Evolutionary conservation across 1,140 invertebrate genomes (phyloP).

Genomic region (Galendromus occidentalis): DNA sequence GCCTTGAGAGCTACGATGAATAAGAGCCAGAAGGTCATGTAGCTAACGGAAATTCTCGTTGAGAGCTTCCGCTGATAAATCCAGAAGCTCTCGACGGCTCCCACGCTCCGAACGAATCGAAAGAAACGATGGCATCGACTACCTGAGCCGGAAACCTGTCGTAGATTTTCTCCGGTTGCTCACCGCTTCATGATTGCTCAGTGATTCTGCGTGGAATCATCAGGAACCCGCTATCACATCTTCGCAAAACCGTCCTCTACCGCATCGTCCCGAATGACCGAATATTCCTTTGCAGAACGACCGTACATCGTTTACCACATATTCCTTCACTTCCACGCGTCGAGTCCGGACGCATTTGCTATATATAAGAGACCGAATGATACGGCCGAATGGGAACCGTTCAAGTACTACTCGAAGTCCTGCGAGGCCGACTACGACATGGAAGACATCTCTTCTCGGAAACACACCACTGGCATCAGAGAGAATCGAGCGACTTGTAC

Average conservation of each 20-base stretch:
- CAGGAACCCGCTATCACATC: neutral
- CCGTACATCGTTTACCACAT: conserved; percentile 26
- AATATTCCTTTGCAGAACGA: neutral
- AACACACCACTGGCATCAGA: neutral
- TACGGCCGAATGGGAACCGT: conserved; percentile 69
- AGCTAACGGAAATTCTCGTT: no score
- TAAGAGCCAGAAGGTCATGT: no score
- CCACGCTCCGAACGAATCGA: neutral
- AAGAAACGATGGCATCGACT: neutral
- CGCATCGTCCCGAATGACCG: no score
- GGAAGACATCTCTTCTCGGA: neutral
- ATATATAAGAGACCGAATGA: conserved; percentile 68
- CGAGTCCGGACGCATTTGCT: conserved; percentile 86
- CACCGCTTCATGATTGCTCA: neutral
- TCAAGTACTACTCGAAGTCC: conserved; percentile 57
- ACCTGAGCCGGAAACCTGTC: neutral
- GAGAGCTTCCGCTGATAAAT: no score
- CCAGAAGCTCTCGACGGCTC: no score
- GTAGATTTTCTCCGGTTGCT: neutral
- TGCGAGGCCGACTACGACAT: neutral
- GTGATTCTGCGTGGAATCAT: neutral
- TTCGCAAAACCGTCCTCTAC: neutral
- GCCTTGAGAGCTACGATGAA: no score
- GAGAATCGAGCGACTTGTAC: neutral
- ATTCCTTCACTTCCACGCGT: conserved; percentile 72